Percentiles rank a stretch among this genome's conserved stretches.
phyloP scores from a whole-genome alignment of 2,113 vertebrate genomes.

The Chloroceryle aenea region DNA sequence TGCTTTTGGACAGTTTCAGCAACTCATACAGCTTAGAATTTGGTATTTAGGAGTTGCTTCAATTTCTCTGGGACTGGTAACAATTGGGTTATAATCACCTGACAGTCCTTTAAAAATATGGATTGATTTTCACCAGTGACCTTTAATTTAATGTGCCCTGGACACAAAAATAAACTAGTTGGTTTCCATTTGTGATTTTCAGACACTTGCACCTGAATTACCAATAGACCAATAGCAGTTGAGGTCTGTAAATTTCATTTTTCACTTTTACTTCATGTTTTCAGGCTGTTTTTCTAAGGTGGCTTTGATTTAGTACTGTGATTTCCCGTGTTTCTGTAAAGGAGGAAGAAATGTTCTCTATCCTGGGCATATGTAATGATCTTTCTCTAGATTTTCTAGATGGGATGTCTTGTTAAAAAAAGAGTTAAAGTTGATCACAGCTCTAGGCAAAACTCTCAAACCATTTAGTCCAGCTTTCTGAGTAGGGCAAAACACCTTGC shows the following conservation, averaged over 20 bases:
- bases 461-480: neutral
- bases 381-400: neutral
- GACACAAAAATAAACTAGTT: neutral
- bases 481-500: neutral
- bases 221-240: neutral
- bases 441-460: neutral
- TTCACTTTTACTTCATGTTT: neutral
- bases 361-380: neutral
- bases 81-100: neutral
- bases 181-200: neutral
- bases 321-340: neutral
- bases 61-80: neutral
- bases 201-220: neutral
- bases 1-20: accelerated
- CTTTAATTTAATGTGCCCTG: neutral
- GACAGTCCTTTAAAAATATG: neutral
- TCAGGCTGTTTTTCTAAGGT: neutral
- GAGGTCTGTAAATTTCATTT: neutral
- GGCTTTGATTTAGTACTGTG: neutral
- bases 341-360: neutral
- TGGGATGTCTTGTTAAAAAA: neutral
- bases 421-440: neutral
- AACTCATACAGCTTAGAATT: neutral
- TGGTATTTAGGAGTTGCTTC: neutral
- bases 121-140: neutral